Evolutionary conservation across 2,113 vertebrate species (phyloP).

Genomic region (Dicentrarchus labrax): DNA sequence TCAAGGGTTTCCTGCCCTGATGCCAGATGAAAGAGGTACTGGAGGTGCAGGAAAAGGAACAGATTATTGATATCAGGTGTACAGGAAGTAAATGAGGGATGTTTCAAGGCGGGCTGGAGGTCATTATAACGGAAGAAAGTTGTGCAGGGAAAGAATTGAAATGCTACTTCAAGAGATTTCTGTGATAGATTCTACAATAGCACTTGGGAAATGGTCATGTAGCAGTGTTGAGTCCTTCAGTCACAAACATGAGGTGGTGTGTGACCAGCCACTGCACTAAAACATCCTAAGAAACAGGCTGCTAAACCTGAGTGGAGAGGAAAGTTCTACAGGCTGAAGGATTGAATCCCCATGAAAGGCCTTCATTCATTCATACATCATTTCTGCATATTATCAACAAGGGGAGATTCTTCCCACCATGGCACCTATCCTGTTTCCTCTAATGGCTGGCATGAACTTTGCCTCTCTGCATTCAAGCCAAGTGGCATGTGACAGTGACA

Average conservation of each 20-base stretch:
- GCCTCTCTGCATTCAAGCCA: slow-evolving; percentile 29
- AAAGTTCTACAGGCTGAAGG: slow-evolving; percentile 18
- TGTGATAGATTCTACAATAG: not conserved
- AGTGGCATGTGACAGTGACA: slow-evolving; percentile 71
- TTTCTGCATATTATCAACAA: slow-evolving; percentile 52
- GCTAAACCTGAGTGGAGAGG: slow-evolving; percentile 20
- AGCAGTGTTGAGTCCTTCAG: not conserved
- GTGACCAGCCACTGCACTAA: not conserved
- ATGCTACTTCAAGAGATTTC: not conserved
- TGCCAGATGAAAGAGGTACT: not conserved
- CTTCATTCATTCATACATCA: slow-evolving; percentile 70
- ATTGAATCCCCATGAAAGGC: slow-evolving; percentile 52
- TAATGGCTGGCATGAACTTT: slow-evolving; percentile 43
- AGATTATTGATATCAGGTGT: not conserved
- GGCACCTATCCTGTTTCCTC: slow-evolving; percentile 50
- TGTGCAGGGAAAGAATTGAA: not conserved
- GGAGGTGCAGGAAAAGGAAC: not conserved
- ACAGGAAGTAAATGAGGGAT: slow-evolving; percentile 1
- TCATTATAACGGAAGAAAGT: not conserved
- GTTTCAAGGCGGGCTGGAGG: not conserved
- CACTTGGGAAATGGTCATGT: not conserved
- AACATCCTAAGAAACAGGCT: slow-evolving; percentile 8
- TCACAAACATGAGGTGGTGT: not conserved
- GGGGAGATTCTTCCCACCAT: slow-evolving; percentile 29
- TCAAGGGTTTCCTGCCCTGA: not conserved